Evolutionary conservation across 2,113 vertebrate species (phyloP), one percentile per base, ranked within the genome.

Genomic region (Buteo buteo): DNA sequence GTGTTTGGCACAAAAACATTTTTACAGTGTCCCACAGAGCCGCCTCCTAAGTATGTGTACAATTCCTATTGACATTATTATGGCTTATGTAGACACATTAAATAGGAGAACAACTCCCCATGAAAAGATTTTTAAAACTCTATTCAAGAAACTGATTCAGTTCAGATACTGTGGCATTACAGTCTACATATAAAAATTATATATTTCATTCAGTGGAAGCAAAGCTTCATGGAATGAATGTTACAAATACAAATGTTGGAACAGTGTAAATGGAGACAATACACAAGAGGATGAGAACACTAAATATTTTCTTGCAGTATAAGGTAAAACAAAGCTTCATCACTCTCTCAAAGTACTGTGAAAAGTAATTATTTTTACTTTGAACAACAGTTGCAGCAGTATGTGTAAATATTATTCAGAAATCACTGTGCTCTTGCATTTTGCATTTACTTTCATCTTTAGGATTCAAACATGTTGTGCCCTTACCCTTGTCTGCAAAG

Each of bases 401-500:
- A 69, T 24, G 40, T 29, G 24, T 32, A 86, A 93, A 47, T 54
- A 88, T 67, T 66, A 88, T 29, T 61, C 31, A 62, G 32, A 45
- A 83, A 76, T 74, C 44, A 69, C 62, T 55, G 66, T 50, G 73
- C 13, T 73, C 44, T 92, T 72, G 88, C 21, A 83, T 40, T 86
- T 82, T 36, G 59, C 32, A 74, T 80, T 77, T 79, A 67, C 38
- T 88, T 90, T 73, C 34, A 85, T 24, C 57, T 74, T 92, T n/a
- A 72, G 78, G 70, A 38, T 88, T 38, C 17, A 55, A 91, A 29
- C 13, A 49, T 13, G 13, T 40, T 55, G 45, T 50, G 57, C 22
- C 76, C 98, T 99, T 98, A 99, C 99, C 99, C 99, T 98, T 99
- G 99, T 91, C 98, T 98, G 96, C 98, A 99, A 57, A 99, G 97